Base-by-base conservation (phyloP, 2,888 invertebrate species). In the Coenonympha glycerion region DNA sequence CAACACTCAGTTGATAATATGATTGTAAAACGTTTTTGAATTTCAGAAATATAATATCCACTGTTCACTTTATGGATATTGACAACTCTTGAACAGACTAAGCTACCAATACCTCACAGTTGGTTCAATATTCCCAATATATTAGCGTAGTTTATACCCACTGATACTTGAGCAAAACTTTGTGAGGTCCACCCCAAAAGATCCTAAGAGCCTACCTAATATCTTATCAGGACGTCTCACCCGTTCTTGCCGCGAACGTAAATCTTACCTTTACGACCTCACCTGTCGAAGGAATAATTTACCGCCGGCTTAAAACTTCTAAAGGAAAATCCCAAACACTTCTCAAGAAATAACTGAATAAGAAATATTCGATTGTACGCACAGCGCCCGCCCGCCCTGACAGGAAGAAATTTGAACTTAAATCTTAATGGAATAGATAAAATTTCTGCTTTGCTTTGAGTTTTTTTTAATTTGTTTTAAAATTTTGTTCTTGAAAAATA, bases 221-320 rank as follows among this genome's bases (percentile, higher is more conserved):
- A 81, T 82, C 81, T 84, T 84, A 86, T 82, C 84, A 77, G 71
- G 77, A 74, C 71, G 68, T 71, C 68, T 73, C 75, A 66, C 76
- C 76, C 77, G 75, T 68, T 67, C 76, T 71, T 74, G 75, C 82
- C 75, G 69, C 71, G 67, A 73, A 78, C 83, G 83, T 87, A 87
- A 86, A 87, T 87, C 86, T 86, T 83, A 71, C 84, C 81, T 85
- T 84, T 83, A 86, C 86, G 77, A 79, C 83, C 82, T 82, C 79
- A 86, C 86, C 86, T 87, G 86, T 85, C 86, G 82, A 84, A 77
- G 71, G 82, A 83, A 85, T 86, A 87, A 87, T 87, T 86, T 87
- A 87, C 82, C 81, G 78, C 79, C 68, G 73, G 80, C 84, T 87
- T 84, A 85, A 86, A 87, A 86, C 80, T 86, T 85, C 76, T 75